Conservation (phyloP, 1,140 invertebrate species). For the Diprion similis region DNA sequence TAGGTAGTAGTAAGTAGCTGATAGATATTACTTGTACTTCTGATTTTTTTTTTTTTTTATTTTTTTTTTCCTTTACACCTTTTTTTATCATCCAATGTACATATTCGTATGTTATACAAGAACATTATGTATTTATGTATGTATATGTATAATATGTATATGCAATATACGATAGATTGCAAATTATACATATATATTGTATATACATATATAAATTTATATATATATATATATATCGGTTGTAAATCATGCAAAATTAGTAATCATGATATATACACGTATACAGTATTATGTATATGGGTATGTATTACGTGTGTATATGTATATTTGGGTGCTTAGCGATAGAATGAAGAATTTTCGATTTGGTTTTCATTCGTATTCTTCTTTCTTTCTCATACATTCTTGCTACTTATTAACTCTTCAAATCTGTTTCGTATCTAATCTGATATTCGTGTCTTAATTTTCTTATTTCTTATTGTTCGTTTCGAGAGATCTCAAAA, state of each 20-base stretch:
- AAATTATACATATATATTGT: not conserved
- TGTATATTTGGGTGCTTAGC: no score
- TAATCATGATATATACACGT: no score
- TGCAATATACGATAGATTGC: constrained; percentile 20
- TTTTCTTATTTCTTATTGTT: no score
- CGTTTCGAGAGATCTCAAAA: no score
- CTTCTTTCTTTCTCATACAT: constrained; percentile 10
- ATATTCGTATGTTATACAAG: constrained; percentile 17
- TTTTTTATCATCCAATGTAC: constrained; percentile 20
- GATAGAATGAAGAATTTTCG: not conserved
- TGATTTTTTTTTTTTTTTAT: not conserved
- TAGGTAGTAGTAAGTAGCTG: not conserved
- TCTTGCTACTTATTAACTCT: not conserved
- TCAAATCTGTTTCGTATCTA: constrained; percentile 23
- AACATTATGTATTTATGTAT: constrained; percentile 21
- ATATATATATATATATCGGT: no score
- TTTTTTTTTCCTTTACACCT: constrained; percentile 3
- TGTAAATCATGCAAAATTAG: no score
- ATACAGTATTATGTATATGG: no score
- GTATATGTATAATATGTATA: constrained; percentile 26
- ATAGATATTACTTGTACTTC: constrained; percentile 8
- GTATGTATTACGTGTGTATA: no score
- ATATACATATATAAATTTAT: no score
- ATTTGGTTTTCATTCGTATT: constrained; percentile 13
- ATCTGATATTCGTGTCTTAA: no score